Conservation (phyloP, 2,888 invertebrate genomes). For the Agrochola lota region DNA sequence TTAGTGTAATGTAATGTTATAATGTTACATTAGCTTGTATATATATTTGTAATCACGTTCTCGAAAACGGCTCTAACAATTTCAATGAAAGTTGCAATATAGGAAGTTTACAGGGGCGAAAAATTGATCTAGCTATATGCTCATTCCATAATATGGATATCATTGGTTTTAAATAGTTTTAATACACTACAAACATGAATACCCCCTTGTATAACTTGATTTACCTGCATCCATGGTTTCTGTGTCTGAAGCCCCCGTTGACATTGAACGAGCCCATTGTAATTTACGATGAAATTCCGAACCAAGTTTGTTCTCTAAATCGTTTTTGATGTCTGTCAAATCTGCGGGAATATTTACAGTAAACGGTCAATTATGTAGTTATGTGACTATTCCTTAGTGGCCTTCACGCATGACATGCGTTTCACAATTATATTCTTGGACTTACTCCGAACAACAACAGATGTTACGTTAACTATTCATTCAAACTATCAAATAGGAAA, state of each 20-base stretch:
- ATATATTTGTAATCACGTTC: too few relatives aligned
- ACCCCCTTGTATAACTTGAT: not conserved
- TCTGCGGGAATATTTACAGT: slow-evolving; percentile 73
- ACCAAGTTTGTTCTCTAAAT: slow-evolving; percentile 92
- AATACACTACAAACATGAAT: not conserved
- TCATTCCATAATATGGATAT: too few relatives aligned
- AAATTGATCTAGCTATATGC: too few relatives aligned
- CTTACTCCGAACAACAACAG: slow-evolving; percentile 20
- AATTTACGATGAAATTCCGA: slow-evolving; percentile 93
- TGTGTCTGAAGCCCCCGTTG: slow-evolving; percentile 93
- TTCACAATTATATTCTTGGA: slow-evolving; percentile 33
- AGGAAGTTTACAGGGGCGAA: too few relatives aligned
- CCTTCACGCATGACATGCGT: slow-evolving; percentile 50
- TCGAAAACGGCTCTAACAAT: too few relatives aligned
- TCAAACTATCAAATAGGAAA: slow-evolving; percentile 21
- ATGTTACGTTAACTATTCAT: slow-evolving; percentile 26
- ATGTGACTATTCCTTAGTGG: slow-evolving; percentile 16
- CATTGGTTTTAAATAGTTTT: not conserved
- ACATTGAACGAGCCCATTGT: slow-evolving; percentile 92
- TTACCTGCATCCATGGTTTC: slow-evolving; percentile 80
- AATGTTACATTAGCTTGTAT: too few relatives aligned
- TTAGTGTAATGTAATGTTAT: too few relatives aligned
- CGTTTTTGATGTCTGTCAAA: slow-evolving; percentile 92
- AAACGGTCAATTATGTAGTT: slow-evolving; percentile 38
- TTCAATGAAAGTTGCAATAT: too few relatives aligned